Evolutionary conservation across 1,140 invertebrate genomes (phyloP).

Genomic region (Aphaenogaster ashmeadi): DNA sequence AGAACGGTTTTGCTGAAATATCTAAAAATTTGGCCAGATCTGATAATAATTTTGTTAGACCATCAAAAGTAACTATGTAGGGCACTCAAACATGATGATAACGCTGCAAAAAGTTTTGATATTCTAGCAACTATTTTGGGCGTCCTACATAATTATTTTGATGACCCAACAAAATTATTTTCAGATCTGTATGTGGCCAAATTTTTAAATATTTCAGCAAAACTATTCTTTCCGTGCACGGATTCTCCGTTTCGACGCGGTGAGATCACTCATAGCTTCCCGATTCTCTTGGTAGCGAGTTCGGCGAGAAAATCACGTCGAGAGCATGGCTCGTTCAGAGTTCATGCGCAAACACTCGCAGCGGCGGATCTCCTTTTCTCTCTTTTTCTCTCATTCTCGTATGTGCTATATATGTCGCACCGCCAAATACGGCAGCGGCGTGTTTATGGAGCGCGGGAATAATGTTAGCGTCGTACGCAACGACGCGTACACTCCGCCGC

Average conservation of each 20-base stretch:
- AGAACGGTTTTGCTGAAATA: no score
- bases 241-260: background rate
- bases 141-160: no score
- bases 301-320: background rate
- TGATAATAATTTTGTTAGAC: no score
- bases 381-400: slow-evolving; percentile 26
- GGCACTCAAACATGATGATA: no score
- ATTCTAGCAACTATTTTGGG: no score
- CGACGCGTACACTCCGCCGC: slow-evolving; percentile 8
- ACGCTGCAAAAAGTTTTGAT: no score
- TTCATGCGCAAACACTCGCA: background rate
- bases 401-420: slow-evolving; percentile 26
- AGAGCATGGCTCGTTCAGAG: background rate
- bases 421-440: slow-evolving; percentile 70
- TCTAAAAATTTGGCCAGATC: no score
- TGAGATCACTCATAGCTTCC: background rate
- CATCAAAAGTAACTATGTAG: no score
- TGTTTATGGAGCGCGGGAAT: slow-evolving; percentile 72
- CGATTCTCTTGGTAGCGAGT: background rate
- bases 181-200: no score
- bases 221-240: no score
- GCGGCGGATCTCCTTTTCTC: background rate
- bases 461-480: slow-evolving; percentile 58
- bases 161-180: no score
- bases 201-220: no score